These are phyloP conservation scores for Apodemus sylvaticus DNA, from an alignment of 2,113 vertebrate species.

Conservation along the genomic window DNA sequence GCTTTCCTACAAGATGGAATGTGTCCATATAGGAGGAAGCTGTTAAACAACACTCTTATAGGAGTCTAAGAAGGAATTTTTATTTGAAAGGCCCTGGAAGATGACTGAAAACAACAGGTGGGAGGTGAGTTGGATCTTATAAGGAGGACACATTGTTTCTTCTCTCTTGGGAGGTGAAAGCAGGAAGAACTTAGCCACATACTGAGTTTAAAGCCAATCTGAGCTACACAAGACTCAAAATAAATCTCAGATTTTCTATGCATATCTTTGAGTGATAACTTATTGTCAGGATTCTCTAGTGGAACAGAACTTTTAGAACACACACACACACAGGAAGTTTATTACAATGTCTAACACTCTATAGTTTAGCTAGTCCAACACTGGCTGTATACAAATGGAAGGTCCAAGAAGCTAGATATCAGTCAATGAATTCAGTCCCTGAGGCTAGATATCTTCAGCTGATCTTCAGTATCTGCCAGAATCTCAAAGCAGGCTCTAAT, in stretches of 20 bases:
- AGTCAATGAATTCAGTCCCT: not conserved
- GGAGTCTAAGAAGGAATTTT: not conserved
- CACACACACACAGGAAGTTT: not conserved
- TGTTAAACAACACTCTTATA: not conserved
- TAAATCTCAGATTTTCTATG: not conserved
- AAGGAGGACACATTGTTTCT: not conserved
- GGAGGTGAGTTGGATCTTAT: not conserved
- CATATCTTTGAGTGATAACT: conserved; percentile 1
- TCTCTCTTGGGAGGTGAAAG: not conserved
- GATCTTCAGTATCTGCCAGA: not conserved
- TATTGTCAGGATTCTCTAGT: not conserved
- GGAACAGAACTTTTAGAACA: not conserved
- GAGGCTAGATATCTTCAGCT: not conserved
- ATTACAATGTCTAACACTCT: not conserved
- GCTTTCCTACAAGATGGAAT: not conserved
- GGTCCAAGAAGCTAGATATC: too few relatives aligned
- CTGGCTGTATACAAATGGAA: not conserved
- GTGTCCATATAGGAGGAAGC: not conserved
- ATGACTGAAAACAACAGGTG: not conserved
- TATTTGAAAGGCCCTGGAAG: not conserved
- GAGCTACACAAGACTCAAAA: not conserved
- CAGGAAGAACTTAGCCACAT: not conserved
- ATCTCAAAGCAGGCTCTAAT: not conserved
- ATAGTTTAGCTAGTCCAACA: not conserved
- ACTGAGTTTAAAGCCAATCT: not conserved